These are phyloP conservation scores for Tragelaphus oryx DNA, from an alignment of 2,797 vertebrate species.

Conservation along the genomic window DNA sequence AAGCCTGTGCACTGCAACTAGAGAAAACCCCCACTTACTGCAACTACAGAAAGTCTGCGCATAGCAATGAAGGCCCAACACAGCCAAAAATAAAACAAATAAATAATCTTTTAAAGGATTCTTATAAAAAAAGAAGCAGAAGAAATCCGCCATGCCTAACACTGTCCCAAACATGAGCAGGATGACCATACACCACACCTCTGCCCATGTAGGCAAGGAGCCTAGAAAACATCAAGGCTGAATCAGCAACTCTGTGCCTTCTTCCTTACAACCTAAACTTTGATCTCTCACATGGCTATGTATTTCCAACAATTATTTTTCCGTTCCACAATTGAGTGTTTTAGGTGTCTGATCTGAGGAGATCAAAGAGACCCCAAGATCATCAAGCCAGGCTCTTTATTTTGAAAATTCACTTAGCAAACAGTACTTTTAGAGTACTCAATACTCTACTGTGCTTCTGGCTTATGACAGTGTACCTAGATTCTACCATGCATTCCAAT, in stretches of 20 bases:
- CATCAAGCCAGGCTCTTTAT: neutral
- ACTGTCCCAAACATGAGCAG: neutral
- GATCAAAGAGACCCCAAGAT: neutral
- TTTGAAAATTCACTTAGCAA: neutral
- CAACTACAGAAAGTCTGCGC: neutral
- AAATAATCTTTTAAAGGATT: neutral
- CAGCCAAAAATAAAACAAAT: neutral
- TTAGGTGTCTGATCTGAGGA: neutral
- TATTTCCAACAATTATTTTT: neutral
- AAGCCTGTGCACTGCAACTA: neutral
- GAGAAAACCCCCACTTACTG: neutral
- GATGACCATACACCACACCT: neutral
- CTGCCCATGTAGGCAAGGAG: neutral
- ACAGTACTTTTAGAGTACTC: neutral
- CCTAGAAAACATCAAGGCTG: neutral
- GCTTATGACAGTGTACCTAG: neutral
- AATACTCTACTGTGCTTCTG: neutral
- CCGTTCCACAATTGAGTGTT: neutral
- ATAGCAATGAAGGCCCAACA: no score
- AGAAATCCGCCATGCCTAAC: neutral
- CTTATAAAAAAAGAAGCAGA: neutral
- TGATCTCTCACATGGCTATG: rapidly evolving
- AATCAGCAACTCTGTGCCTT: neutral
- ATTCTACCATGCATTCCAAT: neutral
- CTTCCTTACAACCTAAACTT: neutral